These are phyloP conservation scores for Tachysurus fulvidraco DNA, from an alignment of 2,113 vertebrate species.

Conservation along the genomic window DNA sequence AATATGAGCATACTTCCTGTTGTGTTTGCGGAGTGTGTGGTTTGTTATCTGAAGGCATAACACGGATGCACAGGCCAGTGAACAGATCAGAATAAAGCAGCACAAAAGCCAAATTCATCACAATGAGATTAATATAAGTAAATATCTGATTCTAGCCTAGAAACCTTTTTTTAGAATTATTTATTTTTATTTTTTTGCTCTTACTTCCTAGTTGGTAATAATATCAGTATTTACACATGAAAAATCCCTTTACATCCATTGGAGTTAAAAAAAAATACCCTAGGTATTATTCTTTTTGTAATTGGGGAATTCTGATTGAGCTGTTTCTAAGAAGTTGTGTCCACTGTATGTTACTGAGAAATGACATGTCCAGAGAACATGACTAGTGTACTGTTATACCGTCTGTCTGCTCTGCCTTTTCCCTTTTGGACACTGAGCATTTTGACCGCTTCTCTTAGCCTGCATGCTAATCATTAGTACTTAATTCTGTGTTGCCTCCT, in stretches of 20 bases:
- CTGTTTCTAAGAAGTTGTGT: background rate
- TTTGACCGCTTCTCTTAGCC: background rate
- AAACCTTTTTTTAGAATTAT: background rate
- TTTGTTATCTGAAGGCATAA: background rate
- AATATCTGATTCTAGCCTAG: background rate
- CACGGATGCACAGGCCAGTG: background rate
- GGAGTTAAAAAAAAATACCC: too few species aligned
- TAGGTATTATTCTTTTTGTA: background rate
- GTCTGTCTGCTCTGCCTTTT: background rate
- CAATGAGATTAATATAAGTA: background rate
- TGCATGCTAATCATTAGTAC: slow-evolving; percentile 36
- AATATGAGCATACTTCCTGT: slow-evolving; percentile 28
- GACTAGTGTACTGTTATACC: background rate
- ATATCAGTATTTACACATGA: background rate
- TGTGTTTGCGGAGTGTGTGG: background rate
- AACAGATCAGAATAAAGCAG: slow-evolving; percentile 3
- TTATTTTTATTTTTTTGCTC: background rate
- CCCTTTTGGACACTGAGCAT: background rate
- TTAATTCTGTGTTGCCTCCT: slow-evolving; percentile 34
- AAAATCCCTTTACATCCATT: background rate
- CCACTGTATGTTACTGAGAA: background rate
- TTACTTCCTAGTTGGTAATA: background rate
- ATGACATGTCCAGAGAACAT: background rate
- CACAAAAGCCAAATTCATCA: slow-evolving; percentile 10
- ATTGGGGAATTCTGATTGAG: background rate